Base-by-base conservation (phyloP, 2,888 invertebrate genomes). In the Polyploca ridens region DNA sequence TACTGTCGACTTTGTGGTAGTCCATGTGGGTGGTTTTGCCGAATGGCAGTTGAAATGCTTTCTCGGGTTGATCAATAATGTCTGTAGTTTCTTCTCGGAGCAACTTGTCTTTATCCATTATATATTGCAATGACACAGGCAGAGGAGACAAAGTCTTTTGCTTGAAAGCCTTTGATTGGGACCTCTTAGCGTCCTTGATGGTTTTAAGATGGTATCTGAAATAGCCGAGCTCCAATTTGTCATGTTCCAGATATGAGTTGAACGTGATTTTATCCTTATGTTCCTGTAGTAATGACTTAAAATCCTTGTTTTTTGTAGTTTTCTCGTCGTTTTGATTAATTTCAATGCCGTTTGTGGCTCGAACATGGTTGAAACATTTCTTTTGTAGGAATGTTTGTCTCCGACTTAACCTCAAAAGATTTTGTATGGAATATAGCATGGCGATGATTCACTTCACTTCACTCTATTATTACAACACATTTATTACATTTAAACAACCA, bases 41-140 rank as follows among this genome's bases (percentile, higher is more conserved):
- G 76, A 88, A 93, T 8, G 94, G 94, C 60, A 93, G 78, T 66
- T 94, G 91, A 70, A 92, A 91, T 63, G 74, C 70, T 66, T 81
- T 81, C 13, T 85, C 76, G 1, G 78, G 74, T 63, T 81, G 74
- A 16, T 75, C 41, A 3, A 63, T 59, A 41, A 66, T 44, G 3
- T 69, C 60, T 14, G 74, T 66, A 58, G 60, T 68, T 33, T 86
- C 81, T 33, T 87, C 79, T 58, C 82, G 70, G 27, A 89, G 72
- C 59, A 89, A 72, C 61, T 79, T 81, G 16, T 90, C 87, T 70
- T 90, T 82, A 33, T 90, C 86, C 0, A 90, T 84, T 58, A 90
- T 85, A 84, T 95, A 95, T 75, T 95, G 93, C 67, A 96, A 79
- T 0, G 94, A 83, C 5, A 95, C 62, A 0, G 96, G 96, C 62